phyloP scores from a whole-genome alignment of 2,113 vertebrate species.

The Myocastor coypus region DNA sequence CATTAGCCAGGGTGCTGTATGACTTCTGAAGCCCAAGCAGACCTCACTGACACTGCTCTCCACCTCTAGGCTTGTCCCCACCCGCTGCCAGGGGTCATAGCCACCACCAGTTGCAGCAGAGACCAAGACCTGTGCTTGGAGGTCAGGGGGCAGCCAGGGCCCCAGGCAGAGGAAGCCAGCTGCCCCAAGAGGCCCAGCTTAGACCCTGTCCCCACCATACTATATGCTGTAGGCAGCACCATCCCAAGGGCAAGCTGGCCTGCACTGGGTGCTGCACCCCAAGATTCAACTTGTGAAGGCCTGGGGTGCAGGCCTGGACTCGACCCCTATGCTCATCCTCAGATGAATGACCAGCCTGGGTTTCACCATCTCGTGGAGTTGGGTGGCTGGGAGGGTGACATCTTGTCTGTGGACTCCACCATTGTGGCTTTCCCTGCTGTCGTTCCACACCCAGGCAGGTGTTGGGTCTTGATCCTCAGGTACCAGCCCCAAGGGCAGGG shows the following conservation, averaged over 20 bases:
- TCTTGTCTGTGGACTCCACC: background rate
- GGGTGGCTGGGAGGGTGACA: background rate
- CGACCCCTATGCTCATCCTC: background rate
- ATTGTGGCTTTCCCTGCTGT: background rate
- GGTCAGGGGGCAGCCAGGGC: no score
- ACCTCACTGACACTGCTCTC: fast-evolving
- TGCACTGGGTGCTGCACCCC: background rate
- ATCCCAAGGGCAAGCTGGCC: background rate
- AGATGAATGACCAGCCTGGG: background rate
- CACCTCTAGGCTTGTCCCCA: background rate
- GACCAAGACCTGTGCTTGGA: background rate
- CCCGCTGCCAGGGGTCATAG: background rate
- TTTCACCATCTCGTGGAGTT: background rate
- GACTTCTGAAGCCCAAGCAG: background rate
- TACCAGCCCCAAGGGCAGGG: background rate
- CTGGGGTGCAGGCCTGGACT: background rate
- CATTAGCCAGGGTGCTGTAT: no score
- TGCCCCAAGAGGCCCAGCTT: background rate
- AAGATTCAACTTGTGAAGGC: background rate
- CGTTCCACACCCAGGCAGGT: background rate
- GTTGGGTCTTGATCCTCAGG: background rate
- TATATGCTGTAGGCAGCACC: background rate
- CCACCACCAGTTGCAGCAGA: background rate
- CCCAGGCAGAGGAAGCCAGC: background rate
- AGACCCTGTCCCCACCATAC: background rate